phyloP scores from a whole-genome alignment of 2,888 invertebrate species.

The Brachylomia viminalis region DNA sequence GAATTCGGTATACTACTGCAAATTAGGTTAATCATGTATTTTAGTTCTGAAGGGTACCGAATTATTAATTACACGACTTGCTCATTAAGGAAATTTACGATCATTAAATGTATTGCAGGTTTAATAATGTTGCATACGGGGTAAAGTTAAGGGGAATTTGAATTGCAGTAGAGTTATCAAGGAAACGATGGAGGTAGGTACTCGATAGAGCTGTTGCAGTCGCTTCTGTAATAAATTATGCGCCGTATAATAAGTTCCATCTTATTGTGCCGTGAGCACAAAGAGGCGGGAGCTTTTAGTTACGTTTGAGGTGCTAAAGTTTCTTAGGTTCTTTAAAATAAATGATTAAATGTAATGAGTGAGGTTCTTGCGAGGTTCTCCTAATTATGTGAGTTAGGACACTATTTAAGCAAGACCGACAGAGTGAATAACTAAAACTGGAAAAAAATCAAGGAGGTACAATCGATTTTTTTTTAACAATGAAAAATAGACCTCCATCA shows the following conservation, averaged over 20 bases:
- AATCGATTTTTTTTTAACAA: not conserved
- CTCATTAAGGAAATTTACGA: constrained; percentile 69
- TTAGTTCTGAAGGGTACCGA: constrained; percentile 68
- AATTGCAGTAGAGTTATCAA: constrained; percentile 31
- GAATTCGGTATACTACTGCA: constrained; percentile 67
- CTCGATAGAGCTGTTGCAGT: constrained; percentile 18
- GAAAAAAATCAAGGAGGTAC: not conserved
- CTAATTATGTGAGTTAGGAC: not conserved
- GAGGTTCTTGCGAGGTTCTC: not conserved
- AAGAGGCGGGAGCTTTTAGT: constrained; percentile 8
- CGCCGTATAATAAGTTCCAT: constrained; percentile 15
- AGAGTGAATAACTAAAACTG: not conserved
- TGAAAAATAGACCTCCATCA: not conserved
- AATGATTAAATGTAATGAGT: not conserved
- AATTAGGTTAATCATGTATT: constrained; percentile 75
- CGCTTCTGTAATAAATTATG: constrained; percentile 49
- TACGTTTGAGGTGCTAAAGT: not conserved
- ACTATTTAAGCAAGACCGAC: not conserved
- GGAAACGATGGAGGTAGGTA: constrained; percentile 7
- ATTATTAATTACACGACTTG: constrained; percentile 71
- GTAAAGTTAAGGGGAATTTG: not conserved
- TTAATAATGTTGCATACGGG: constrained; percentile 56
- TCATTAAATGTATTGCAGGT: constrained; percentile 64
- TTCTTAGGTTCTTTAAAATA: not conserved
- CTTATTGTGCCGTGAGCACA: constrained; percentile 26